Conservation (phyloP, 2,888 invertebrate species). For the Eilema caniola region DNA sequence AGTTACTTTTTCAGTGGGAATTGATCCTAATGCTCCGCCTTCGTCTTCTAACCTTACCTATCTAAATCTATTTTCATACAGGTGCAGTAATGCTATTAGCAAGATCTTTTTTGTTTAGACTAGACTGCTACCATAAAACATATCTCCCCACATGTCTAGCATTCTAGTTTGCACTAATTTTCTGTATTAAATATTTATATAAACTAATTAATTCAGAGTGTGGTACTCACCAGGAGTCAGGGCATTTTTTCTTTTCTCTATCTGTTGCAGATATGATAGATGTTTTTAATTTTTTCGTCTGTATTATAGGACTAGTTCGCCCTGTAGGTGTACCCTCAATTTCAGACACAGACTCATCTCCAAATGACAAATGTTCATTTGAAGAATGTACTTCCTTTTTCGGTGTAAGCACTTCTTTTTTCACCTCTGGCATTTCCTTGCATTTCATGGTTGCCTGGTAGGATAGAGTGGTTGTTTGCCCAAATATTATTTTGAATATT, state of each 20-base stretch:
- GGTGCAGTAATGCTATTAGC: too few species aligned
- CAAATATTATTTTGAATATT: conserved; percentile 69
- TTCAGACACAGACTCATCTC: conserved; percentile 70
- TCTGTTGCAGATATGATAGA: conserved; percentile 52
- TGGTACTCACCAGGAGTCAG: conserved; percentile 66
- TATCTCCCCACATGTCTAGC: too few species aligned
- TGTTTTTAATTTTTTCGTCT: conserved; percentile 59
- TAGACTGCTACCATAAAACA: too few species aligned
- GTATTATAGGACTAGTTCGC: conserved; percentile 75
- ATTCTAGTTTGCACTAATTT: too few species aligned
- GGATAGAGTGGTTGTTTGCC: conserved; percentile 44
- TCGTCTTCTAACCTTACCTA: too few species aligned
- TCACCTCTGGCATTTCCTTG: conserved; percentile 25
- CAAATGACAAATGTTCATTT: conserved; percentile 51
- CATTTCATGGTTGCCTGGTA: conserved; percentile 22
- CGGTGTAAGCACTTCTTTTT: conserved; percentile 18
- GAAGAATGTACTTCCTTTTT: conserved; percentile 41
- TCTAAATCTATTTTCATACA: too few species aligned
- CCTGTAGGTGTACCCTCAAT: conserved; percentile 77
- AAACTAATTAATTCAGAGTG: too few species aligned
- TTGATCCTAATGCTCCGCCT: too few species aligned
- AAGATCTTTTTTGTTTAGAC: too few species aligned
- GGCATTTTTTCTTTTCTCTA: conserved; percentile 77
- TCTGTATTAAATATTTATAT: too few species aligned
- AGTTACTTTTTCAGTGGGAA: too few species aligned